Evolutionary conservation across 2,888 invertebrate genomes (phyloP), one percentile per base, ranked within the genome.

Genomic region (Sycophila texana): DNA sequence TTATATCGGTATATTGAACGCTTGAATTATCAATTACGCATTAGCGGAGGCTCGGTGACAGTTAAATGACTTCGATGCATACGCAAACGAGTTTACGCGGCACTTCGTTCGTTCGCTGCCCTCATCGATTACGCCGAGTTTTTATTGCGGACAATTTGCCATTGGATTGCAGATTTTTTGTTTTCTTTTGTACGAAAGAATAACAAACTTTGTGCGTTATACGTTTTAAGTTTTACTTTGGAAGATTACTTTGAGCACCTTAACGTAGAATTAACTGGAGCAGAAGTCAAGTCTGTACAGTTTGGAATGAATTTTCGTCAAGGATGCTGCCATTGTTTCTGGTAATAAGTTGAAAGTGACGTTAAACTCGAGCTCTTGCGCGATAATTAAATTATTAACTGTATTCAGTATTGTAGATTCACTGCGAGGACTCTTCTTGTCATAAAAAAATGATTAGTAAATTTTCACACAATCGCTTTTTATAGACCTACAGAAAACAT

Each of bases 1-100:
- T 68, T 68, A 75, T 39, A 39, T 75, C 53, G 74, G 20, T 67
- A 39, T 60, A 68, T 73, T 18, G 53, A 72, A 39, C 13, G 7
- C 67, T 26, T 67, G 65, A 49, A 67, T 75, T 47, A 53, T 49
- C 49, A 74, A 65, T 66, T 39, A 49, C 66, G 20, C 47, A 14
- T 51, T 20, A 26, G 60, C 12, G 22, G n/a, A 12, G 57, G 18
- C n/a, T 55, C 57, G 74, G 20, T 63, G 73, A 73, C 55, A 55
- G 4, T 55, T 65, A 39, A 65, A 73, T 65, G 16, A 55, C 18
- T 63, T n/a, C 39, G 26, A 60, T 71, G 60, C 58, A 49, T 26
- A 39, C 39, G 39, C 39, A 39, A 39, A 39, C 4, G 39, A 7
- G 39, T 39, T 39, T 7, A 39, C 39, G 39, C 4, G 39, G 4